A percentile compares a stretch with the other conserved stretches of the same genome.
These are phyloP conservation scores for Syncerus caffer DNA, from an alignment of 2,797 vertebrate species.

Conservation along the genomic window DNA sequence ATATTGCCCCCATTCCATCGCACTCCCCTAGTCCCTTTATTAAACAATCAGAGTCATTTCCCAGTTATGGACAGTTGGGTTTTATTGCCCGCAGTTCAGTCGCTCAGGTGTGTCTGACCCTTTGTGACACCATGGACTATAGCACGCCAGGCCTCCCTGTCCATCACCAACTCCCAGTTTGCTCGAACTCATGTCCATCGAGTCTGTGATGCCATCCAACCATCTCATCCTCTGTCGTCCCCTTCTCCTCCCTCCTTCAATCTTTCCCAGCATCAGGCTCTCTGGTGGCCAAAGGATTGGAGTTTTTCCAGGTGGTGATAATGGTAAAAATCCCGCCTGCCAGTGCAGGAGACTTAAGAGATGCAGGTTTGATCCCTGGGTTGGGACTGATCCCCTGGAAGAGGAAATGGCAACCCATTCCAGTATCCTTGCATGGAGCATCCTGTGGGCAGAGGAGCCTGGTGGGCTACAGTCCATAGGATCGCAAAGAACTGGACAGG, in stretches of 20 bases:
- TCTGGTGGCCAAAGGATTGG: background rate
- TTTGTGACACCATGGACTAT: background rate
- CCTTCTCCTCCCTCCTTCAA: accelerated
- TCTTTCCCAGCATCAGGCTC: background rate
- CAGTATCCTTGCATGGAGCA: background rate
- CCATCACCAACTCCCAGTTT: too few relatives aligned
- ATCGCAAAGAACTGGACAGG: accelerated
- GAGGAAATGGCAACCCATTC: background rate
- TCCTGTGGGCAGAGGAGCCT: background rate
- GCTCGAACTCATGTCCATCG: accelerated
- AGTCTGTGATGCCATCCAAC: background rate
- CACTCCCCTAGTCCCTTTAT: background rate
- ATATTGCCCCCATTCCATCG: background rate
- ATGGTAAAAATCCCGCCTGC: background rate
- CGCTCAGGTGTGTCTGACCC: background rate
- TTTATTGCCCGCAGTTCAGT: background rate
- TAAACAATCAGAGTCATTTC: background rate
- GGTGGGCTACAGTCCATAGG: background rate
- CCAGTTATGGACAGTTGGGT: background rate
- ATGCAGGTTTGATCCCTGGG: background rate
- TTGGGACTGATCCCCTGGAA: background rate
- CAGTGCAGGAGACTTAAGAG: background rate
- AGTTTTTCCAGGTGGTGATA: background rate
- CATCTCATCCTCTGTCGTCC: background rate
- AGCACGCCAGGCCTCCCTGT: background rate